phyloP scores from a whole-genome alignment of 2,888 invertebrate species.

The Galeruca laticollis region DNA sequence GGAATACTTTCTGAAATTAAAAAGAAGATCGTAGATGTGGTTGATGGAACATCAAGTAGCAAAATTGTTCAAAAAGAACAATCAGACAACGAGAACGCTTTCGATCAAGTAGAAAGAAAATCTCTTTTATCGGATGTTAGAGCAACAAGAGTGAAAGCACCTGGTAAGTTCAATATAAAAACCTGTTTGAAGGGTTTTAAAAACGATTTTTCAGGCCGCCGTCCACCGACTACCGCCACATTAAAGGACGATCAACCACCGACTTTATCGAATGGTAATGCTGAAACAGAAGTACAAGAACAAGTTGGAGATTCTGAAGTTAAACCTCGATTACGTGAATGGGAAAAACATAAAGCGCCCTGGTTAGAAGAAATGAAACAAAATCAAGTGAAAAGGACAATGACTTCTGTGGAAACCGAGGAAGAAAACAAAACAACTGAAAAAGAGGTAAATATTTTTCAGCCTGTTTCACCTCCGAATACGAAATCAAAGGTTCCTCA shows the following conservation, averaged over 20 bases:
- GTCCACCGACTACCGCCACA: slow-evolving; percentile 72
- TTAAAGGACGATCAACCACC: slow-evolving; percentile 57
- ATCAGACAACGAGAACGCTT: slow-evolving; percentile 64
- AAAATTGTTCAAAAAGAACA: slow-evolving; percentile 59
- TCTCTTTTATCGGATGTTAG: slow-evolving; percentile 76
- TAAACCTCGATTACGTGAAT: slow-evolving; percentile 76
- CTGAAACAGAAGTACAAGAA: slow-evolving; percentile 48
- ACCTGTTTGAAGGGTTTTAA: too few species aligned
- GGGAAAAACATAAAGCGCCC: slow-evolving; percentile 81
- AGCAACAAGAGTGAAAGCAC: slow-evolving; percentile 76
- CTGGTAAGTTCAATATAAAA: slow-evolving; percentile 64
- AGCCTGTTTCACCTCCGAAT: slow-evolving; percentile 52
- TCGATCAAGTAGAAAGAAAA: slow-evolving; percentile 76
- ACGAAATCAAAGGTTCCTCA: slow-evolving; percentile 16
- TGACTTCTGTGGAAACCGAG: slow-evolving; percentile 61
- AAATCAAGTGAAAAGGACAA: slow-evolving; percentile 78
- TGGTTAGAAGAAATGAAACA: slow-evolving; percentile 87
- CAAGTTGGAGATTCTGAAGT: slow-evolving; percentile 40
- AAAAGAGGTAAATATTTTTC: slow-evolving; percentile 36
- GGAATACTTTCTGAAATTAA: slow-evolving; percentile 50
- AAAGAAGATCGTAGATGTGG: slow-evolving; percentile 60
- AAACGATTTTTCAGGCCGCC: slow-evolving; percentile 62
- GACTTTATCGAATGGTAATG: slow-evolving; percentile 58
- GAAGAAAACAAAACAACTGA: slow-evolving; percentile 48
- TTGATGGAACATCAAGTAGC: slow-evolving; percentile 69